Evolutionary conservation across 2,888 invertebrate species (phyloP).

Genomic region (Anarsia innoxiella): DNA sequence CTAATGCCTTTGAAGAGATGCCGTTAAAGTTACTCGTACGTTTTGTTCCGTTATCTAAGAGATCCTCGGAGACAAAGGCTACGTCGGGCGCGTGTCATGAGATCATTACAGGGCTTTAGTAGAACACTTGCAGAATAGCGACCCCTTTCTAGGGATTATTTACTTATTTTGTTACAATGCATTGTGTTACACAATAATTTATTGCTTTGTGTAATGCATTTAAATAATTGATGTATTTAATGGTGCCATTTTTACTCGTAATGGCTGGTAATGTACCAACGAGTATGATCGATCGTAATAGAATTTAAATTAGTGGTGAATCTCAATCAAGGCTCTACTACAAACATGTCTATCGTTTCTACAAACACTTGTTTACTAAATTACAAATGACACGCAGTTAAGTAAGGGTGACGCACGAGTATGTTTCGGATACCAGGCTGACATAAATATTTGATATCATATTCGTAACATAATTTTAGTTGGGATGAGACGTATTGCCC

Average conservation of each 20-base stretch:
- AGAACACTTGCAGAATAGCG: conserved; percentile 28
- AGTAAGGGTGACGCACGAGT: too few species aligned
- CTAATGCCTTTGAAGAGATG: conserved; percentile 11
- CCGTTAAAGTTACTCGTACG: conserved; percentile 10
- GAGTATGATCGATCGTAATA: too few species aligned
- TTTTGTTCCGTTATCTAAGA: conserved; percentile 11
- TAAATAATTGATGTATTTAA: too few species aligned
- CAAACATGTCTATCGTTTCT: too few species aligned
- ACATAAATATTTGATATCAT: conserved; percentile 22
- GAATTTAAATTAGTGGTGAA: too few species aligned
- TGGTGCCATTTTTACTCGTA: too few species aligned
- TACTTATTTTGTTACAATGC: too few species aligned
- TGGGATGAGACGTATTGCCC: conserved; percentile 27
- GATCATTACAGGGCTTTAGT: conserved; percentile 28
- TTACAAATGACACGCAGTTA: too few species aligned
- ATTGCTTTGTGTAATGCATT: background rate
- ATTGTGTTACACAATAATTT: conserved; percentile 7
- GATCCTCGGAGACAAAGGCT: conserved; percentile 19
- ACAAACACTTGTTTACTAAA: too few species aligned
- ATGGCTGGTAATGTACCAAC: too few species aligned
- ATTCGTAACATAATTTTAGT: conserved; percentile 21
- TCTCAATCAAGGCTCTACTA: too few species aligned
- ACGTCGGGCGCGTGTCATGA: conserved; percentile 24
- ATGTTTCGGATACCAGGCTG: conserved; percentile 5
- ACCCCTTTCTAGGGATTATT: conserved; percentile 28